These are phyloP conservation scores for Entomobrya multifasciata DNA, from an alignment of 2,888 invertebrate genomes.

Conservation along the genomic window DNA sequence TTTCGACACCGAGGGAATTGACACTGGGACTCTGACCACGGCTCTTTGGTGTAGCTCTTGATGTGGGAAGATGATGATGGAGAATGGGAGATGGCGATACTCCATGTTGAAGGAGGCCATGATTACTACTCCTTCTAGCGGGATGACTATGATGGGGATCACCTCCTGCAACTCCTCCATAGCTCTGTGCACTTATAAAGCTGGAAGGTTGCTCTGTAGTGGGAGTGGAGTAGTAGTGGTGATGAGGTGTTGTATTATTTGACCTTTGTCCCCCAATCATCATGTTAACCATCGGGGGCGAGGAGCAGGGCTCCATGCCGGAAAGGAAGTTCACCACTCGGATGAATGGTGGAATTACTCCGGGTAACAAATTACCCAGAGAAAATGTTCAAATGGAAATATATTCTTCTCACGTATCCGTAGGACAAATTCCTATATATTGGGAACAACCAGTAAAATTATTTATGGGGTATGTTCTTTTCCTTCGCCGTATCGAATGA, in stretches of 20 bases:
- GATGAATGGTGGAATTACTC: constrained; percentile 1
- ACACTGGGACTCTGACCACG: constrained; percentile 61
- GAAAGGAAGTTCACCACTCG: not conserved
- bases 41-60: constrained; percentile 47
- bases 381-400: not conserved
- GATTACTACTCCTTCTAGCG: constrained; percentile 33
- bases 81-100: not conserved
- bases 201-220: constrained; percentile 60
- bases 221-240: constrained; percentile 70
- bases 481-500: constrained; percentile 1
- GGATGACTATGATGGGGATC: constrained; percentile 24
- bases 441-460: not conserved
- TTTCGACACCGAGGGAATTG: constrained; percentile 61
- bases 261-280: constrained; percentile 71
- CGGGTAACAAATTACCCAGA: constrained; percentile 3
- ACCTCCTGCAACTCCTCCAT: constrained; percentile 5
- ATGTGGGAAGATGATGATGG: constrained; percentile 42
- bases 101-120: constrained; percentile 13
- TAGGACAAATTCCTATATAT: not conserved
- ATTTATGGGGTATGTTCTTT: not conserved
- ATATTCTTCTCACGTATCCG: constrained; percentile 11
- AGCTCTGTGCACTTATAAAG: constrained; percentile 61
- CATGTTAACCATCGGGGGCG: constrained; percentile 55
- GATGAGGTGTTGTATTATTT: constrained; percentile 70
- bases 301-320: constrained; percentile 31